Percentiles rank a stretch among this genome's conserved stretches.
Evolutionary conservation across 2,113 vertebrate species (phyloP).

Genomic region (Bufo gargarizans): DNA sequence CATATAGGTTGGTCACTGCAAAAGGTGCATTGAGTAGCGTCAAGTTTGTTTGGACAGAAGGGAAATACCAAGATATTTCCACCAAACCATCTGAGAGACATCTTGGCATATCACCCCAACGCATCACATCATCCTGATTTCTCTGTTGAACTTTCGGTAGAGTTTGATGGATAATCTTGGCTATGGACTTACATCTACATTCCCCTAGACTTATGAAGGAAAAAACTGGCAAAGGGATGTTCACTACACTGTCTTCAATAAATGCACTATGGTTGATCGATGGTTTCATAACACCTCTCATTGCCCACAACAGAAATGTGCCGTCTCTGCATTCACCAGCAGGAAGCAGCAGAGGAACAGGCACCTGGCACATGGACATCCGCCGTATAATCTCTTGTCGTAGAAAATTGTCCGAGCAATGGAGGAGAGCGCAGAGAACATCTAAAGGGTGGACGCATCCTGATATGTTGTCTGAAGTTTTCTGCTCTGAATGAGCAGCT

Average conservation of each 20-base stretch:
- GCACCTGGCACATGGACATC: slow-evolving; percentile 71
- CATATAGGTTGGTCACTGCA: not conserved
- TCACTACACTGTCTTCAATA: not conserved
- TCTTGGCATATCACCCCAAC: not conserved
- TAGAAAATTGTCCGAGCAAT: slow-evolving; percentile 73
- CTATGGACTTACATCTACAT: not conserved
- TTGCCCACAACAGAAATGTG: slow-evolving; percentile 73
- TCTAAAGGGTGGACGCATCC: not conserved
- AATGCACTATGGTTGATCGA: slow-evolving; percentile 18
- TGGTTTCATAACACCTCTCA: slow-evolving; percentile 66
- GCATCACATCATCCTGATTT: not conserved
- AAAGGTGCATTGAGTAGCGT: not conserved
- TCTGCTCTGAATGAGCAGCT: too few species aligned
- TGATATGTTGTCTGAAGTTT: not conserved
- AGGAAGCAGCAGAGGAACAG: slow-evolving; percentile 79
- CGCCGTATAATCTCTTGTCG: slow-evolving; percentile 70
- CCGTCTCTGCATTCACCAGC: slow-evolving; percentile 65
- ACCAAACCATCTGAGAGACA: not conserved
- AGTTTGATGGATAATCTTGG: not conserved
- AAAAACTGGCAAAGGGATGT: not conserved
- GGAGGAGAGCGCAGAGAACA: not conserved
- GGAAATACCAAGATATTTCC: slow-evolving; percentile 19
- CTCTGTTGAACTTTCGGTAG: not conserved
- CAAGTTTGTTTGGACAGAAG: not conserved
- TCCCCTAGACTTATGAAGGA: not conserved